A percentile compares a stretch with the other conserved stretches of the same genome.
phyloP scores from a whole-genome alignment of 2,888 invertebrate species.

The Pristionchus exspectatus region DNA sequence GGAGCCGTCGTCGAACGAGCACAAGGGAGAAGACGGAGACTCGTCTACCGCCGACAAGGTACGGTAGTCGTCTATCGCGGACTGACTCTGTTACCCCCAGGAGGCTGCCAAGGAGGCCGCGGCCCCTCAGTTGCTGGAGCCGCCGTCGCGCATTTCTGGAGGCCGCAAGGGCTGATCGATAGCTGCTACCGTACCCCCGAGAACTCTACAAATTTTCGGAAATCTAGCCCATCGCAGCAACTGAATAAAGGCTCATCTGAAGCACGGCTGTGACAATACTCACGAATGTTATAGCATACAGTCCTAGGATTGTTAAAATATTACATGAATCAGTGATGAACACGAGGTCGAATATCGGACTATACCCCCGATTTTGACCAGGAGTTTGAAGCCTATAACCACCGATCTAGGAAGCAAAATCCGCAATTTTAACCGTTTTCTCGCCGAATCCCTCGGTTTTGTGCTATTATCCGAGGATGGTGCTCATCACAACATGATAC shows the following conservation, averaged over 20 bases:
- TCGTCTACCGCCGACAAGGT: constrained; percentile 33
- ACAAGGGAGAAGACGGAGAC: background rate
- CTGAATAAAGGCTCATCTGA: constrained; percentile 50
- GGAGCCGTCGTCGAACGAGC: background rate
- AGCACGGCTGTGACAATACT: background rate
- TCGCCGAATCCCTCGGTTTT: no score
- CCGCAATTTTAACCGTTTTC: no score
- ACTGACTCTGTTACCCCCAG: background rate
- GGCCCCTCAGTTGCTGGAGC: background rate
- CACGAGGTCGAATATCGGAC: no score
- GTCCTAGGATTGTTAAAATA: no score
- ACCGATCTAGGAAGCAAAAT: no score
- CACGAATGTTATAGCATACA: background rate
- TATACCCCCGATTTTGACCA: no score
- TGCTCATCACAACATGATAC: no score
- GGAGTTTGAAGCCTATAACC: no score
- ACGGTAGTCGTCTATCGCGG: background rate
- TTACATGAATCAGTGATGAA: no score
- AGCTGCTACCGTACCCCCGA: background rate
- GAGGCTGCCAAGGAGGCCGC: background rate
- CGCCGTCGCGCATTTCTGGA: constrained; percentile 1
- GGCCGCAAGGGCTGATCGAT: constrained; percentile 31
- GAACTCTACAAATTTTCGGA: constrained; percentile 15
- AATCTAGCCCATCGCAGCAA: constrained; percentile 37
- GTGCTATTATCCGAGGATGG: no score